phyloP scores from a whole-genome alignment of 2,113 vertebrate species.

The Petromus typicus region DNA sequence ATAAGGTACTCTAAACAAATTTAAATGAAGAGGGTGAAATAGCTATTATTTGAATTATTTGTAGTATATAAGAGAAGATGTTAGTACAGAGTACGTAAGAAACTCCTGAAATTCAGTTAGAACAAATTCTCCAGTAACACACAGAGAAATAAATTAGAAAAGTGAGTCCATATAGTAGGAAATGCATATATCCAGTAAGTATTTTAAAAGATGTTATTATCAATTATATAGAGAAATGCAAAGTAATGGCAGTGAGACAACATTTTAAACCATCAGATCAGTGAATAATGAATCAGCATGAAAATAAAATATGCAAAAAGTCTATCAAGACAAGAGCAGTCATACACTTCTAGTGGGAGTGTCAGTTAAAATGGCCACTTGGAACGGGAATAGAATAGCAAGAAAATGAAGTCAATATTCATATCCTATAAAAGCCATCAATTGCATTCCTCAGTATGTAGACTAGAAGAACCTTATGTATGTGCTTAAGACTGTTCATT shows the following conservation, averaged over 20 bases:
- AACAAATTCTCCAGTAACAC: background rate
- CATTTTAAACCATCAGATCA: background rate
- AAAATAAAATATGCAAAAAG: background rate
- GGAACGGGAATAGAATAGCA: background rate
- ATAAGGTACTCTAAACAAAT: background rate
- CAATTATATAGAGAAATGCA: background rate
- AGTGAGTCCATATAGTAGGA: background rate
- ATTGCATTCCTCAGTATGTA: background rate
- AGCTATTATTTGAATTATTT: slow-evolving; percentile 22
- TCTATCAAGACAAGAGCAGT: background rate
- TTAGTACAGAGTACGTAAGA: background rate
- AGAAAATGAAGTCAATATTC: background rate
- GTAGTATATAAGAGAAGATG: background rate
- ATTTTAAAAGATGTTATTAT: background rate
- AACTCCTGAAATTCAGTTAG: background rate
- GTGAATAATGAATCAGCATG: slow-evolving; percentile 6
- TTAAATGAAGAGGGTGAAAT: background rate
- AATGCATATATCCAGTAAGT: background rate
- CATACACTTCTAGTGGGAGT: background rate
- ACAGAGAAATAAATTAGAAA: background rate
- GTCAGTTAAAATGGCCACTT: background rate
- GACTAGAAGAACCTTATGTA: background rate
- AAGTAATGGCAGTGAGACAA: background rate
- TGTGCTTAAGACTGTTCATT: background rate
- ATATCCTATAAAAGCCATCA: background rate